Evolutionary conservation across 2,113 vertebrate genomes (phyloP).

Genomic region (Patagioenas fasciata): DNA sequence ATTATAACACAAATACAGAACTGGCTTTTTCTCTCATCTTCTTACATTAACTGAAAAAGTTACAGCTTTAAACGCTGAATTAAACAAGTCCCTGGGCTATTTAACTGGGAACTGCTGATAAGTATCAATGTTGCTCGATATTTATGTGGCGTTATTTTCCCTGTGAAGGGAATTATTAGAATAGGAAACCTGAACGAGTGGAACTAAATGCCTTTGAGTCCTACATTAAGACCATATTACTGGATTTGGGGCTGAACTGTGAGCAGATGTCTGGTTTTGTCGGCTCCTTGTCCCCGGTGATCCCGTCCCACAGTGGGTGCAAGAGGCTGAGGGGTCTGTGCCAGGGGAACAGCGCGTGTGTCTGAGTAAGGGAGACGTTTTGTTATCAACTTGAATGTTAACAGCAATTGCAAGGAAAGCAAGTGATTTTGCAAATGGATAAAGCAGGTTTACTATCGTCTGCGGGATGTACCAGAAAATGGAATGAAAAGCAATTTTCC

Average conservation of each 20-base stretch:
- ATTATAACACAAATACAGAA: not conserved
- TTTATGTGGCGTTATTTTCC: not conserved
- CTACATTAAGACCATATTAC: no score
- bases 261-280: not conserved
- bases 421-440: not conserved
- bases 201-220: not conserved
- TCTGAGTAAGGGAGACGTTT: not conserved
- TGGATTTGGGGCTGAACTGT: not conserved
- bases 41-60: not conserved
- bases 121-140: not conserved
- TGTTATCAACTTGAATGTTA: not conserved
- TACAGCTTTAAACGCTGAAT: not conserved
- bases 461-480: not conserved
- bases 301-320: fast-evolving
- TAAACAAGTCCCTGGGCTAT: not conserved
- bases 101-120: not conserved
- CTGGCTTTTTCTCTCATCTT: not conserved
- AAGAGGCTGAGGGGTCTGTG: not conserved
- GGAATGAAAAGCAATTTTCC: constrained; percentile 12
- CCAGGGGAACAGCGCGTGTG: fast-evolving
- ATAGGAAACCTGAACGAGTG: not conserved
- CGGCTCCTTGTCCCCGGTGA: not conserved
- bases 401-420: not conserved
- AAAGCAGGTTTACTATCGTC: not conserved
- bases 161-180: not conserved